Evolutionary conservation across 2,113 vertebrate species (phyloP).

Genomic region (Gobio gobio): DNA sequence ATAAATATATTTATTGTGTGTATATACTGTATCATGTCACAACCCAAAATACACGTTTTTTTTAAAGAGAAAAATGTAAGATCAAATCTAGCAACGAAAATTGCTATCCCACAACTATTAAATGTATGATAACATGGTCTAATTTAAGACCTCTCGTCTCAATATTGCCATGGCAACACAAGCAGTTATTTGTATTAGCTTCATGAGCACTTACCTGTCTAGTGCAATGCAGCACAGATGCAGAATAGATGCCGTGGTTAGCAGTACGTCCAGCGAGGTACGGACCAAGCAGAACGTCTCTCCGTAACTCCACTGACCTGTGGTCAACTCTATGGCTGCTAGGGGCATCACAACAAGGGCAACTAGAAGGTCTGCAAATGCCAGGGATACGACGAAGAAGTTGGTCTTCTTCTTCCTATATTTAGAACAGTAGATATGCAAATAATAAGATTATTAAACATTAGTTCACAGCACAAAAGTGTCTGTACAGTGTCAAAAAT

Average conservation of each 20-base stretch:
- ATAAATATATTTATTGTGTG: neutral
- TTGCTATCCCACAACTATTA: neutral
- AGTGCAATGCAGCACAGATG: conserved; percentile 84
- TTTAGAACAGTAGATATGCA: neutral
- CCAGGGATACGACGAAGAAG: conserved; percentile 82
- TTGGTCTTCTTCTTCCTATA: conserved; percentile 82
- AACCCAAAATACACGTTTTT: neutral
- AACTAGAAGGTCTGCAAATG: conserved; percentile 80
- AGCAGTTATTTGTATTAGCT: conserved; percentile 11
- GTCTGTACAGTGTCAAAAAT: neutral
- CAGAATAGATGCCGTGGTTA: conserved; percentile 80
- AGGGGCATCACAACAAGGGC: conserved; percentile 81
- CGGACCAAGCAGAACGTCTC: conserved; percentile 79
- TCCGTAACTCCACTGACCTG: conserved; percentile 76
- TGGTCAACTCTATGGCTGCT: conserved; percentile 78
- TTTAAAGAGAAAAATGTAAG: neutral
- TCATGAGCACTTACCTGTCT: conserved; percentile 69
- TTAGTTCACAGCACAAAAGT: neutral
- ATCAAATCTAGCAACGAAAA: neutral
- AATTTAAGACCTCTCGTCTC: neutral
- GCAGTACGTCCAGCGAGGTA: conserved; percentile 78
- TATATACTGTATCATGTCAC: neutral
- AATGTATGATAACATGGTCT: neutral
- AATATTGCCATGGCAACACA: conserved; percentile 18
- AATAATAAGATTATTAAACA: neutral